phyloP scores from a whole-genome alignment of 2,113 vertebrate genomes.

The Pristiophorus japonicus region DNA sequence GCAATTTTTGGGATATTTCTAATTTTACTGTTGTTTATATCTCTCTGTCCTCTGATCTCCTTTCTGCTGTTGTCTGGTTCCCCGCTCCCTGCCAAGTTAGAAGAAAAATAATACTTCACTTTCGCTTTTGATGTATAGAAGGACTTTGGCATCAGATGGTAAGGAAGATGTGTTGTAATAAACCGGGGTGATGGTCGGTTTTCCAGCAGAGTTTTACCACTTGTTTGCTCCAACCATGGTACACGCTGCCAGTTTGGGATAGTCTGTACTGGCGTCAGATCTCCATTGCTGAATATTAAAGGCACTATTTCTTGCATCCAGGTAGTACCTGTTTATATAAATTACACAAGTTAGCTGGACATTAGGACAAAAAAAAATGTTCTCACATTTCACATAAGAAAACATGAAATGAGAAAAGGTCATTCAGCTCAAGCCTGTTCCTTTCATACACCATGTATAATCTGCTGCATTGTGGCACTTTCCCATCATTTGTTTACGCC shows the following conservation, averaged over 20 bases:
- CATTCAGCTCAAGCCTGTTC: not conserved
- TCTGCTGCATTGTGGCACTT: not conserved
- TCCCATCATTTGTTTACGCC: not conserved
- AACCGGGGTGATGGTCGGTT: conserved; percentile 54
- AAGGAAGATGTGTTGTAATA: conserved; percentile 53
- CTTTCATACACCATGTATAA: not conserved
- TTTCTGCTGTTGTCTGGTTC: too few species aligned
- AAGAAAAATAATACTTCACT: conserved; percentile 45
- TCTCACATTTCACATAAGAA: not conserved
- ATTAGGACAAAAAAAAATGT: not conserved
- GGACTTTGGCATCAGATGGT: conserved; percentile 55
- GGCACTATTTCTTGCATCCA: conserved; percentile 65
- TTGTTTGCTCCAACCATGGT: conserved; percentile 58
- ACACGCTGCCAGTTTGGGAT: conserved; percentile 58
- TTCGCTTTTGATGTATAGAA: conserved; percentile 58
- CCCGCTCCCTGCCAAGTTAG: too few species aligned
- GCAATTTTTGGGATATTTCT: too few species aligned
- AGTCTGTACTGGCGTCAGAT: conserved; percentile 51
- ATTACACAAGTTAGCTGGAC: not conserved
- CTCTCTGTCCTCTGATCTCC: too few species aligned
- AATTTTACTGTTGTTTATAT: too few species aligned
- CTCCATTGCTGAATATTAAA: conserved; percentile 54
- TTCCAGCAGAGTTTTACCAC: conserved; percentile 46
- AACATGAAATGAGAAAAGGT: not conserved
- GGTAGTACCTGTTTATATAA: conserved; percentile 52